A percentile compares a stretch with the other conserved stretches of the same genome.
Conservation (phyloP, 2,113 vertebrate species). For the Lophius piscatorius region DNA sequence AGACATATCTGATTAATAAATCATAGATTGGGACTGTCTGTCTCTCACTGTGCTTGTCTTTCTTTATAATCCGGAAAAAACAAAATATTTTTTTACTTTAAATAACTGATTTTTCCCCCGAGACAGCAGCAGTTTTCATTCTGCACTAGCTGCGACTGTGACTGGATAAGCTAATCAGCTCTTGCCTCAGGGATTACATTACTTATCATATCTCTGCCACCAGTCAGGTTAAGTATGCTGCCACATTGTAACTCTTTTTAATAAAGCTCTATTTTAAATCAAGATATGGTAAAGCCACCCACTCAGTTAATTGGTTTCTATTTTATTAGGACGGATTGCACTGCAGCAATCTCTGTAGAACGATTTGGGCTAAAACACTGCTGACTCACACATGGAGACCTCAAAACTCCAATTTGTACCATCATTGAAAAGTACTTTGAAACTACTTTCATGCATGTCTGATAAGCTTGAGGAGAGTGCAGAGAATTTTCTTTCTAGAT, state of each 20-base stretch:
- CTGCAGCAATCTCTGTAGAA: constrained; percentile 54
- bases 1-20: background rate
- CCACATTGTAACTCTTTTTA: constrained; percentile 75
- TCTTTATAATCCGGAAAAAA: constrained; percentile 20
- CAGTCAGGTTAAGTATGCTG: constrained; percentile 75
- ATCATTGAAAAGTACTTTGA: constrained; percentile 58
- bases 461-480: constrained; percentile 38
- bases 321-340: constrained; percentile 68
- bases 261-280: constrained; percentile 73
- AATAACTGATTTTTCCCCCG: constrained; percentile 30
- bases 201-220: constrained; percentile 75
- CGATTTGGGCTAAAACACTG: constrained; percentile 46
- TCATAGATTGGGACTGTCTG: constrained; percentile 4
- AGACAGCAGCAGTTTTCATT: constrained; percentile 56
- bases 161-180: constrained; percentile 75
- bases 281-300: constrained; percentile 75
- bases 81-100: constrained; percentile 25
- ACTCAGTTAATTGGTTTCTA: constrained; percentile 78
- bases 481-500: constrained; percentile 43
- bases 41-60: background rate
- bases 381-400: constrained; percentile 55
- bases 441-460: constrained; percentile 44
- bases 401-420: constrained; percentile 52
- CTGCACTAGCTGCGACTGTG: constrained; percentile 52
- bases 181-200: constrained; percentile 75